Base-by-base conservation (phyloP, 2,888 invertebrate species). In the Pachycephus smyrnensis region DNA sequence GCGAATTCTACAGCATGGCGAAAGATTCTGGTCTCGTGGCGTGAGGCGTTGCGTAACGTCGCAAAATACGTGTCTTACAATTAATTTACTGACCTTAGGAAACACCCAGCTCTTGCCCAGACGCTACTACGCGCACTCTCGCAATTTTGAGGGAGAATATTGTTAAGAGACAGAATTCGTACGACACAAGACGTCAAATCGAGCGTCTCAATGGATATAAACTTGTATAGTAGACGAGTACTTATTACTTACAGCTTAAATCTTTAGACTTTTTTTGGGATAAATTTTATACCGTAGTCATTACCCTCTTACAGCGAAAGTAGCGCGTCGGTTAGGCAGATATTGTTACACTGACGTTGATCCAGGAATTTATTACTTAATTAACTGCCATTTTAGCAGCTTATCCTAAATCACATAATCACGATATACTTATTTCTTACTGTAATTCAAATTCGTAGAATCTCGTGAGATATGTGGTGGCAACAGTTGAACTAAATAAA, bases 1-100 rank as follows among this genome's bases (percentile, higher is more conserved):
- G 96, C 37, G 92, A 95, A 84, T 97, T 97, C 92, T 95, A 96
- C 89, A 93, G 95, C 87, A 97, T 97, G 96, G 97, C 97, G 12
- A 96, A 96, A 91, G 97, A 97, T 92, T 97, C 97, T 73, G 96
- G 96, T 80, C 92, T 97, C 86, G 95, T 94, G 77, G 86, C 87
- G 84, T 90, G 85, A 85, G 68, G n/a, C 11, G 4, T 71, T 15
- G 1, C 71, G 31, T 23, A 9, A 55, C 23, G 6, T 55, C 40
- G 23, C 9, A 1, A 23, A 55, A 55, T 55, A 6, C 40, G 40
- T 55, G 23, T 55, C 40, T 55, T 9, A 55, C 2, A 2, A 23
- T 55, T 23, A 55, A 23, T 23, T 15, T 55, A 9, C 15, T 23
- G 40, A 23, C 40, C 40, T 12, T 55, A 55, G 9, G 40, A 55